Percentiles rank a stretch among this genome's conserved stretches.
Conservation (phyloP, 2,113 vertebrate genomes). For the Toxostoma redivivum region DNA sequence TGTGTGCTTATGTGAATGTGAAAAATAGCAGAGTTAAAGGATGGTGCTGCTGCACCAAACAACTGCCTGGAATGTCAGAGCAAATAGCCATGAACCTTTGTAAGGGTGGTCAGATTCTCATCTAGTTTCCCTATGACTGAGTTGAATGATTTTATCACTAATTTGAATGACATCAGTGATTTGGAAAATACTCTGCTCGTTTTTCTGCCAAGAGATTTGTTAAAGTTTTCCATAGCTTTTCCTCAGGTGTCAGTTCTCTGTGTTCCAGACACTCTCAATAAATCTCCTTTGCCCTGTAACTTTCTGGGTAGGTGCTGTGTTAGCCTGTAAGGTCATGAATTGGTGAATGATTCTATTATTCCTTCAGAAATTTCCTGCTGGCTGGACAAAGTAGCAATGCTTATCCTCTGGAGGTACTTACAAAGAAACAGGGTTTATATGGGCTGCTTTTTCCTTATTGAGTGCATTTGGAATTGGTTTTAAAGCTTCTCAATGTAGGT, state of each 20-base stretch:
- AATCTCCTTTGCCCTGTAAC: slow-evolving; percentile 52
- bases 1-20: not conserved
- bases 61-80: not conserved
- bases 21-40: not conserved
- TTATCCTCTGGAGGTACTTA: slow-evolving; percentile 54
- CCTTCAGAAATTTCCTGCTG: slow-evolving; percentile 65
- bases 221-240: slow-evolving; percentile 42
- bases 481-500: slow-evolving; percentile 28
- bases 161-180: not conserved
- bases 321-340: slow-evolving; percentile 45
- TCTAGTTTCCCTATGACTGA: not conserved
- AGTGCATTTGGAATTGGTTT: slow-evolving; percentile 64
- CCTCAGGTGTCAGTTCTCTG: slow-evolving; percentile 52
- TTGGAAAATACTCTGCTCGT: slow-evolving; percentile 19
- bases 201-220: slow-evolving; percentile 33
- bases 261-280: slow-evolving; percentile 54
- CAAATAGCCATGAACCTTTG: not conserved
- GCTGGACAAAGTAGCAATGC: slow-evolving; percentile 40
- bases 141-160: not conserved
- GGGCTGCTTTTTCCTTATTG: slow-evolving; percentile 17
- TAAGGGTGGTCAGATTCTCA: not conserved
- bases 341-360: slow-evolving; percentile 71
- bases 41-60: not conserved
- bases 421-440: slow-evolving; percentile 45
- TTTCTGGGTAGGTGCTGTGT: slow-evolving; percentile 54